Percentiles rank a stretch among this genome's conserved stretches.
Conservation (phyloP, 1,140 invertebrate species). For the Panulirus ornatus region DNA sequence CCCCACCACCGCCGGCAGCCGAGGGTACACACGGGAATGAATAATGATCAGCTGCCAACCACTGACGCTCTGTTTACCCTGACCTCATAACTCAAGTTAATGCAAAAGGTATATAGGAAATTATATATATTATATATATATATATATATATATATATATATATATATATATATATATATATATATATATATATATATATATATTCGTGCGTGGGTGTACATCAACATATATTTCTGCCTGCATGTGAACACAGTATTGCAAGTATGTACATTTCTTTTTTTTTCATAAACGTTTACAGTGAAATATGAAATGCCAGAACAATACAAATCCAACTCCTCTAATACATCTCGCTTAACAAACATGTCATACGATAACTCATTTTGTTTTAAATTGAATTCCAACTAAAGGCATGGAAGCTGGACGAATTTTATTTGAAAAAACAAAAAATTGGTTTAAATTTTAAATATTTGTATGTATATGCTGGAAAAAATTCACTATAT, state of each 20-base stretch:
- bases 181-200: too few relatives aligned
- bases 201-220: too few relatives aligned
- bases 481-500: background rate
- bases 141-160: too few relatives aligned
- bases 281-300: background rate
- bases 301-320: background rate
- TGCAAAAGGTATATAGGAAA: too few relatives aligned
- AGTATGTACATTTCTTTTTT: too few relatives aligned
- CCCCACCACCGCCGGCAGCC: background rate
- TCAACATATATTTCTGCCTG: too few relatives aligned
- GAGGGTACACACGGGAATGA: background rate
- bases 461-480: background rate
- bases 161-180: too few relatives aligned
- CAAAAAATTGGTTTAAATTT: background rate
- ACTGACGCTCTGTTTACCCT: background rate
- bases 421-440: background rate
- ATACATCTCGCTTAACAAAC: background rate
- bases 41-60: background rate
- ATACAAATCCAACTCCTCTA: background rate
- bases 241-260: too few relatives aligned
- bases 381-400: background rate
- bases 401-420: background rate
- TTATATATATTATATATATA: background rate
- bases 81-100: background rate
- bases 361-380: background rate